A percentile compares a stretch with the other conserved stretches of the same genome.
Conservation (phyloP, 2,888 invertebrate genomes). For the Caenorhabditis sp. region DNA sequence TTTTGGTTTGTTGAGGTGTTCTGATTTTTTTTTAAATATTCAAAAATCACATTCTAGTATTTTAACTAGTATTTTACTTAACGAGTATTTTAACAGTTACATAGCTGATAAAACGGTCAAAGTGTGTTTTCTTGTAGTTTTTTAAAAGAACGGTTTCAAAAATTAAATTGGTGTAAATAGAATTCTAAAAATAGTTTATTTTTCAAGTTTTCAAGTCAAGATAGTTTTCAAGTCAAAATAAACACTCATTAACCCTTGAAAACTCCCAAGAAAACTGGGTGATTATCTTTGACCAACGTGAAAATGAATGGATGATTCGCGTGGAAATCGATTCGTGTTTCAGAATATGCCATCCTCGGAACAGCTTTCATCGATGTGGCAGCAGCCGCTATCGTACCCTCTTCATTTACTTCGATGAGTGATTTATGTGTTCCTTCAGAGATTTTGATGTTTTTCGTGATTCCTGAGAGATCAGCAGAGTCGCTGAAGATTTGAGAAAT, state of each 20-base stretch:
- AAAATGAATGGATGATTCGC: slow-evolving; percentile 59
- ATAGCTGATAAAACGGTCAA: no score
- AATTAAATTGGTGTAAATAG: no score
- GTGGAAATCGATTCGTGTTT: slow-evolving; percentile 28
- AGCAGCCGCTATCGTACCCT: slow-evolving; percentile 57
- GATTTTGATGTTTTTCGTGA: slow-evolving; percentile 41
- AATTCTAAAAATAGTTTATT: no score
- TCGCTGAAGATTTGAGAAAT: slow-evolving; percentile 28
- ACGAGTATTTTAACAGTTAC: no score
- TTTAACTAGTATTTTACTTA: no score
- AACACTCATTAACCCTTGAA: slow-evolving; percentile 16
- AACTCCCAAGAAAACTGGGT: slow-evolving; percentile 39
- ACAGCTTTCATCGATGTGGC: slow-evolving; percentile 42
- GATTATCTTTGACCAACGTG: slow-evolving; percentile 26
- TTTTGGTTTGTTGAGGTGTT: no score
- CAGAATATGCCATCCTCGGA: slow-evolving; percentile 5
- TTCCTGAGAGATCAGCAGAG: slow-evolving; percentile 26
- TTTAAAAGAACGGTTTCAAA: no score
- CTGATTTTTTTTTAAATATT: no score
- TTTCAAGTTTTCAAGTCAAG: no score
- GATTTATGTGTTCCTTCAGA: slow-evolving; percentile 61
- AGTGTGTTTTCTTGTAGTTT: no score
- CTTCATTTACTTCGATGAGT: slow-evolving; percentile 59
- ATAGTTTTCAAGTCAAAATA: no score
- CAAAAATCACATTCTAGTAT: no score